Conservation (phyloP, 2,797 vertebrate genomes). For the Semaprochilodus insignis region DNA sequence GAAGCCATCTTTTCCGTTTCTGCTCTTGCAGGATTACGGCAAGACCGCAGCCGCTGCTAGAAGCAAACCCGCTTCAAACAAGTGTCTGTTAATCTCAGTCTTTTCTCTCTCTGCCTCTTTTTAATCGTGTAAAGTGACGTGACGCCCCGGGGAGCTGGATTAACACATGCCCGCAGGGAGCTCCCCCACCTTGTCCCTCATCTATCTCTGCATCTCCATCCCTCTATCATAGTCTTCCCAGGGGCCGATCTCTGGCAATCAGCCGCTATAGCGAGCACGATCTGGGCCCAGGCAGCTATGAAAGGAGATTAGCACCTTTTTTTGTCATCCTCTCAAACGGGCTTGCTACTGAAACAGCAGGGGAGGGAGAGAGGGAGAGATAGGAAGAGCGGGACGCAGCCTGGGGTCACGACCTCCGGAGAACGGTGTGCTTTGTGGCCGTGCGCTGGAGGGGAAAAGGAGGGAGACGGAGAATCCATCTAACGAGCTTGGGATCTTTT, state of each 20-base stretch:
- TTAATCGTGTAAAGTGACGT: slow-evolving; percentile 43
- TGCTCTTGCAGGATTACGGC: not conserved
- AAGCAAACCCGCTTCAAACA: slow-evolving; percentile 20
- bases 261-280: slow-evolving; percentile 40
- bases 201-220: slow-evolving; percentile 31
- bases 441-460: slow-evolving; percentile 43
- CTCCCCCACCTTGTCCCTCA: slow-evolving; percentile 30
- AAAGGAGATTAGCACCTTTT: slow-evolving; percentile 59
- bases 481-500: slow-evolving; percentile 56
- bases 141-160: slow-evolving; percentile 45
- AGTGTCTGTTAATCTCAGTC: slow-evolving; percentile 46
- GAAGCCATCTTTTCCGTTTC: not conserved
- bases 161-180: slow-evolving; percentile 32
- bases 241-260: slow-evolving; percentile 54
- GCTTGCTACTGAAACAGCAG: slow-evolving; percentile 44
- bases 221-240: slow-evolving; percentile 37
- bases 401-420: slow-evolving; percentile 35
- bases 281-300: slow-evolving; percentile 24
- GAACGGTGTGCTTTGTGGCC: slow-evolving; percentile 46
- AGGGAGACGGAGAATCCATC: slow-evolving; percentile 22
- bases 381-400: slow-evolving; percentile 34
- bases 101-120: slow-evolving; percentile 44
- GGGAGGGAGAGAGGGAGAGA: slow-evolving; percentile 30
- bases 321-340: slow-evolving; percentile 52
- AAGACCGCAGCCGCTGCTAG: not conserved